A percentile compares a stretch with the other conserved stretches of the same genome.
These are phyloP conservation scores for Ambastaia sidthimunki DNA, from an alignment of 2,797 vertebrate species.

Conservation along the genomic window DNA sequence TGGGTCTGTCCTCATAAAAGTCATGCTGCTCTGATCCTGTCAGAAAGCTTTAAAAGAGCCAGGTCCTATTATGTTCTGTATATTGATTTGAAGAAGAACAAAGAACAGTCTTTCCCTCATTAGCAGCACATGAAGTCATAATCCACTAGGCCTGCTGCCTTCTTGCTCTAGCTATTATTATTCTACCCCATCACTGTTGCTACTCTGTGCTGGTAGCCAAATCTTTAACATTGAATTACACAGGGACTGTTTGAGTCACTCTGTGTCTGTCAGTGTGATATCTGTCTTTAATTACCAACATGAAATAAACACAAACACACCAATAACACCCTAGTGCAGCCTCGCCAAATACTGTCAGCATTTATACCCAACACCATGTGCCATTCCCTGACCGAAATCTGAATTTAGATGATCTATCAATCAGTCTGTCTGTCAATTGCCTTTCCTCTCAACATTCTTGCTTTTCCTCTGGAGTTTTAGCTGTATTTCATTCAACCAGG, in stretches of 20 bases:
- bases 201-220: conserved; percentile 20
- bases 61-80: conserved; percentile 67
- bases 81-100: conserved; percentile 75
- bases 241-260: not conserved
- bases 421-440: conserved; percentile 65
- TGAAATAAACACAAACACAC: not conserved
- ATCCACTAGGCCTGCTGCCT: conserved; percentile 59
- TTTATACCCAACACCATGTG: conserved; percentile 15
- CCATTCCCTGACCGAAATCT: conserved; percentile 45
- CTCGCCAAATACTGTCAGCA: not conserved
- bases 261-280: not conserved
- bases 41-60: conserved; percentile 63
- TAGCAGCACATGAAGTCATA: conserved; percentile 76
- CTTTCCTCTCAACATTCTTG: conserved; percentile 56
- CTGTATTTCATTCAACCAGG: conserved; percentile 49
- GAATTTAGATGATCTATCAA: conserved; percentile 59
- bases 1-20: conserved; percentile 61
- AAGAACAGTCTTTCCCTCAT: conserved; percentile 72
- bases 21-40: conserved; percentile 65
- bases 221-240: conserved; percentile 1
- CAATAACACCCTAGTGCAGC: conserved; percentile 4
- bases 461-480: conserved; percentile 63
- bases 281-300: not conserved
- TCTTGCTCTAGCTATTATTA: conserved; percentile 32
- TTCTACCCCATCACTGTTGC: conserved; percentile 11